phyloP scores from a whole-genome alignment of 2,797 vertebrate species.

The Miichthys miiuy region DNA sequence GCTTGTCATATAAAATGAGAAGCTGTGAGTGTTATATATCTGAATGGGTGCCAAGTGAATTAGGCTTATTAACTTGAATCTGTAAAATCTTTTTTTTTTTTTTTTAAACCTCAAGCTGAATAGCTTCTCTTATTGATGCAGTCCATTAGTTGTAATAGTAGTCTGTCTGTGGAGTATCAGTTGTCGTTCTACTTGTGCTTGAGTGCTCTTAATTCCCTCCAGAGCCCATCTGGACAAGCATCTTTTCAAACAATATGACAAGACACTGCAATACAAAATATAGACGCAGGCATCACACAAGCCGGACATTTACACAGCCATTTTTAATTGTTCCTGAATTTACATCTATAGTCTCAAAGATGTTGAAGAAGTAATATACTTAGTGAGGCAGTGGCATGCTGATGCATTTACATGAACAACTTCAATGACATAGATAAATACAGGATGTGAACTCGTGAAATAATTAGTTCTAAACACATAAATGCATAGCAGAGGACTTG shows the following conservation, averaged over 20 bases:
- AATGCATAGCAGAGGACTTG: background rate
- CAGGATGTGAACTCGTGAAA: background rate
- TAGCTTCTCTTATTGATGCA: constrained; percentile 66
- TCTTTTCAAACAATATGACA: constrained; percentile 57
- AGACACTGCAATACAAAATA: constrained; percentile 16
- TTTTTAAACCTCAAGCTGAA: constrained; percentile 41
- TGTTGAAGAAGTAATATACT: background rate
- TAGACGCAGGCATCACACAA: background rate
- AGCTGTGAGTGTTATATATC: constrained; percentile 51
- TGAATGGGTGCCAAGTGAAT: constrained; percentile 64
- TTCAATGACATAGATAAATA: background rate
- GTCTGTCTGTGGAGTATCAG: constrained; percentile 72
- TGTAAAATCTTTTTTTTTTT: constrained; percentile 41
- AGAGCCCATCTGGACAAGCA: constrained; percentile 66
- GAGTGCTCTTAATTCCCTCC: constrained; percentile 72
- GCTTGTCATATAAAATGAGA: constrained; percentile 72
- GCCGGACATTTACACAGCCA: constrained; percentile 16
- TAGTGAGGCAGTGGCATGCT: background rate
- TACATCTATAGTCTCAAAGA: background rate
- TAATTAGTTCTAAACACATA: background rate
- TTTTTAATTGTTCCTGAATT: constrained; percentile 20
- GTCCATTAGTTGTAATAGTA: constrained; percentile 76
- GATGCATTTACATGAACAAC: background rate
- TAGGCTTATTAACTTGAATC: constrained; percentile 66
- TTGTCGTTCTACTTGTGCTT: constrained; percentile 71